Conservation (phyloP, 2,797 vertebrate genomes). For the Stomatorhinus walkeri region DNA sequence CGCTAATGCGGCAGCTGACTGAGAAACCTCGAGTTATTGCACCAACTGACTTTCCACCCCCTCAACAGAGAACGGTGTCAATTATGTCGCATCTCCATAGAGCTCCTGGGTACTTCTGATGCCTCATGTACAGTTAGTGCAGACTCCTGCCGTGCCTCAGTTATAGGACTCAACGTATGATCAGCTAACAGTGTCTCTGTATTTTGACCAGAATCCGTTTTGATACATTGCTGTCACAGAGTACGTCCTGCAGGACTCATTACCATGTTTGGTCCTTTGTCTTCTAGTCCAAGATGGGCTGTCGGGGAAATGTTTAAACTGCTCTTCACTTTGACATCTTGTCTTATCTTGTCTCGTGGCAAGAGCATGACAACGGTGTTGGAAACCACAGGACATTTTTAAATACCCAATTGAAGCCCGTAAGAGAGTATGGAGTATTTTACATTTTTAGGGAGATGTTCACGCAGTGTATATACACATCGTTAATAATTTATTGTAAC, state of each 20-base stretch:
- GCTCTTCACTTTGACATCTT: constrained; percentile 4
- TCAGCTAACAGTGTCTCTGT: background rate
- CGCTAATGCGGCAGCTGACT: background rate
- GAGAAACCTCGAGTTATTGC: background rate
- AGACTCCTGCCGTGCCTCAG: background rate
- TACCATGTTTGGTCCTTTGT: constrained; percentile 1
- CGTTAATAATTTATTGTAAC: background rate
- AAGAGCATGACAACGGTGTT: background rate
- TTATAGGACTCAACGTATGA: background rate
- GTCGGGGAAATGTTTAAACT: constrained; percentile 21
- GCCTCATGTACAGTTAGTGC: background rate
- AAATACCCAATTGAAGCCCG: background rate
- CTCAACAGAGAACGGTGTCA: background rate
- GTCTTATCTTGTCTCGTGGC: background rate
- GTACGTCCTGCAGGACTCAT: background rate
- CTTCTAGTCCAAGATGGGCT: constrained; percentile 12
- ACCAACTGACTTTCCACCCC: background rate
- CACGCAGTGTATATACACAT: background rate
- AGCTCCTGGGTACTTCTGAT: background rate
- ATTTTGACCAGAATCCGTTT: constrained; percentile 12
- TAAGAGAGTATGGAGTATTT: background rate
- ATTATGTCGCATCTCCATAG: background rate
- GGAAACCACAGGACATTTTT: background rate
- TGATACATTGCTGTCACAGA: background rate
- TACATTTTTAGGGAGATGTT: background rate